Evolutionary conservation across 2,797 vertebrate species (phyloP).

Genomic region (Iguana delicatissima): DNA sequence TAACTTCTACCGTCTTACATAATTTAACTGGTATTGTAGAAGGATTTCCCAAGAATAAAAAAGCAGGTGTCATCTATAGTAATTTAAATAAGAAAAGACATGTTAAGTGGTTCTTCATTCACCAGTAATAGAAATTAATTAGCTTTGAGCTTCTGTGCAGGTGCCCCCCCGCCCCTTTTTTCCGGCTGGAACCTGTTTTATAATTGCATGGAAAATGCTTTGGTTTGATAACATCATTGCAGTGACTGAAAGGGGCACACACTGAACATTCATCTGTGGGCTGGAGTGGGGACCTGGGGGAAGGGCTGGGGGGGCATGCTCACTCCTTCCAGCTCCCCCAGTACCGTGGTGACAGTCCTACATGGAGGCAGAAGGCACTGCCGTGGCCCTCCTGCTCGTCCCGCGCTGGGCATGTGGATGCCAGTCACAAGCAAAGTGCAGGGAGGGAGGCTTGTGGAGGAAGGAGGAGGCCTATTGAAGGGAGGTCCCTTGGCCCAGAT

Average conservation of each 20-base stretch:
- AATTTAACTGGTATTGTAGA: slow-evolving; percentile 79
- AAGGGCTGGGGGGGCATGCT: neutral
- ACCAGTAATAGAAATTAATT: slow-evolving; percentile 83
- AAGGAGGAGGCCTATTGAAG: too few species aligned
- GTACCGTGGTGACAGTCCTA: neutral
- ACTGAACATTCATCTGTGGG: slow-evolving; percentile 44
- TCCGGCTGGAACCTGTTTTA: slow-evolving; percentile 70
- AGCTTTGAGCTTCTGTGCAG: slow-evolving; percentile 79
- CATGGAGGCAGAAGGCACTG: neutral
- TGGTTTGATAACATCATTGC: slow-evolving; percentile 74
- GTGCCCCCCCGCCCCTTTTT: slow-evolving; percentile 50
- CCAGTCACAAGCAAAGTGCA: neutral
- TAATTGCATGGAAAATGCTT: slow-evolving; percentile 47
- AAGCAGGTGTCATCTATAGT: slow-evolving; percentile 80
- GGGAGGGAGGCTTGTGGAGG: too few species aligned
- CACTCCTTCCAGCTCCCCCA: neutral
- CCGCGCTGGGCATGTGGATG: neutral
- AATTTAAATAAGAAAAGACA: slow-evolving; percentile 85
- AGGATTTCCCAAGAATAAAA: slow-evolving; percentile 82
- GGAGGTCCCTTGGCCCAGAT: too few species aligned
- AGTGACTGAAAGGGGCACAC: slow-evolving; percentile 50
- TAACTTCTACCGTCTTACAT: slow-evolving; percentile 80
- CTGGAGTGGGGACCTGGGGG: too few species aligned
- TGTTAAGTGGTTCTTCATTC: slow-evolving; percentile 80
- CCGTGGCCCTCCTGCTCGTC: neutral